Evolutionary conservation across 2,113 vertebrate genomes (phyloP), one percentile per base, ranked within the genome.

Genomic region (Anarhynchus alexandrinus): DNA sequence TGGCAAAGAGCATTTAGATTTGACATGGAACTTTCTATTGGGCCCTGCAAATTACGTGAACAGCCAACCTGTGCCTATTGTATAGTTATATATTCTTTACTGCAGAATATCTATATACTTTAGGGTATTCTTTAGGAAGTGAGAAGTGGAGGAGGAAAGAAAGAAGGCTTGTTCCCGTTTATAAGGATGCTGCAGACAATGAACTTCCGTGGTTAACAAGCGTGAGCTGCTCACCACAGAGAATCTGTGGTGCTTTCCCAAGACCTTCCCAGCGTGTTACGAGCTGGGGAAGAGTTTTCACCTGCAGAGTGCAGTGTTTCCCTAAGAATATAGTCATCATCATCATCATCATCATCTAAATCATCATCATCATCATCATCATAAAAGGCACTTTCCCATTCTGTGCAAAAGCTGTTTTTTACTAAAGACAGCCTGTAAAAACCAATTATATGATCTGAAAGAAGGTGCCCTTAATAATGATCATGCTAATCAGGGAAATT

Each of bases 291-390:
- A 80, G 52, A 83, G 27, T 62, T 93, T 92, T 90, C 61, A 93
- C 96, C 97, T 94, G 84, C 86, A 97, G 96, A 85, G 95, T 38
- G 97, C 94, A 82, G 64, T 93, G 45, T 97, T 94, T 86, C 87
- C n/a, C 67, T 86, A 95, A 88, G 93, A 88, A 95, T 88, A 62
- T 0, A 12, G 19, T 23, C n/a, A n/a, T n/a, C n/a, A n/a, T n/a
- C n/a, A n/a, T n/a, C n/a, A n/a, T n/a, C n/a, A n/a, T n/a, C n/a
- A n/a, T n/a, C n/a, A n/a, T n/a, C n/a, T n/a, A n/a, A n/a, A n/a
- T n/a, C n/a, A n/a, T n/a, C n/a, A n/a, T n/a, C n/a, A n/a, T n/a
- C n/a, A n/a, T n/a, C 7, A 8, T 9, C 17, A 6, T 19, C 1
- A 1, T 47, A 36, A 84, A 70, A 62, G n/a, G 21, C 25, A 47